Conservation (phyloP, 2,113 vertebrate genomes). For the Odobenus rosmarus region DNA sequence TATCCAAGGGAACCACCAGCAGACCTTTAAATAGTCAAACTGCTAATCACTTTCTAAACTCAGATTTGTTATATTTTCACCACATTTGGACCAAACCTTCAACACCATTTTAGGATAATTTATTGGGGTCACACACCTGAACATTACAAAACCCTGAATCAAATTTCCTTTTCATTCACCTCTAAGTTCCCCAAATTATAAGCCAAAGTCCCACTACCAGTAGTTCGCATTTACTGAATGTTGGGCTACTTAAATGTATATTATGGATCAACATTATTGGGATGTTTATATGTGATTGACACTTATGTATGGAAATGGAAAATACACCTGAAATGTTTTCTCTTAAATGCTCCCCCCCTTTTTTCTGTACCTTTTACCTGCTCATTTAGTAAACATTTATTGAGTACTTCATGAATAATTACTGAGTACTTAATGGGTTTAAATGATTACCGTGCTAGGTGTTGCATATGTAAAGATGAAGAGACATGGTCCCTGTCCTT, state of each 20-base stretch:
- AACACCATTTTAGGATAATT: neutral
- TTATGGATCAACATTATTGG: neutral
- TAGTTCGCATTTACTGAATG: neutral
- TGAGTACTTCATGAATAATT: neutral
- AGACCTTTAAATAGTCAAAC: neutral
- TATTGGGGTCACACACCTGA: neutral
- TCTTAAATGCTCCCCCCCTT: neutral
- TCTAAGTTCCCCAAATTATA: neutral
- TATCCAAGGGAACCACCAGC: neutral
- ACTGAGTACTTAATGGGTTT: neutral
- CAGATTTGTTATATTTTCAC: neutral
- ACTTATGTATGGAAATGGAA: neutral
- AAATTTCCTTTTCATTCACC: neutral
- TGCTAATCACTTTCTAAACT: neutral
- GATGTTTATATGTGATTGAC: neutral
- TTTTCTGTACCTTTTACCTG: neutral
- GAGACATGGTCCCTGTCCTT: neutral
- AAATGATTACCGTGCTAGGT: neutral
- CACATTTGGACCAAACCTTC: neutral
- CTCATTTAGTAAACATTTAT: neutral
- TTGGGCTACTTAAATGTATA: neutral
- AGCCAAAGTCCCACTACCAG: neutral
- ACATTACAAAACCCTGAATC: neutral
- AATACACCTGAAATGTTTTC: neutral
- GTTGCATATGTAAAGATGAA: neutral